phyloP scores from a whole-genome alignment of 2,888 invertebrate species.

The Tuberolachnus salignus region DNA sequence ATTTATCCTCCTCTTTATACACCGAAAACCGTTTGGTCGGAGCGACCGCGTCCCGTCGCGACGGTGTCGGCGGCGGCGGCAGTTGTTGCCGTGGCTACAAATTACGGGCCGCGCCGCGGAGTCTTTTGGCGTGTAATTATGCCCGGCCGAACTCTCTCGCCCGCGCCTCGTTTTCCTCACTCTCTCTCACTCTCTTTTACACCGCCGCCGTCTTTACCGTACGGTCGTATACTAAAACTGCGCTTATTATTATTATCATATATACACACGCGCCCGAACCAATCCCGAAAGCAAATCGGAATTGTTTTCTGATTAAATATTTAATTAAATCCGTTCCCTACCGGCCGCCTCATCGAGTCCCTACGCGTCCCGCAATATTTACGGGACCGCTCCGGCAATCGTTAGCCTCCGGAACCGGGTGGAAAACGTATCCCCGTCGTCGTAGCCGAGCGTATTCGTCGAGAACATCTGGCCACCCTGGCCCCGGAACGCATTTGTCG shows the following conservation, averaged over 20 bases:
- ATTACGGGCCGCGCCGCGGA: conserved; percentile 51
- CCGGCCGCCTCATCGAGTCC: not conserved
- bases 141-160: conserved; percentile 46
- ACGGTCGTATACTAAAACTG: too few species aligned
- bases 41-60: not conserved
- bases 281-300: conserved; percentile 57
- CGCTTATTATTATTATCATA: too few species aligned
- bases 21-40: too few species aligned
- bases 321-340: conserved; percentile 58
- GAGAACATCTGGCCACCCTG: too few species aligned
- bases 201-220: not conserved
- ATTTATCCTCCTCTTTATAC: too few species aligned
- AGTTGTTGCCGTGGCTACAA: conserved; percentile 56
- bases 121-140: conserved; percentile 54
- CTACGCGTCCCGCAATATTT: not conserved
- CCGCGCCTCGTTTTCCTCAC: conserved; percentile 4
- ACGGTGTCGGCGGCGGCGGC: conserved; percentile 34
- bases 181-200: not conserved
- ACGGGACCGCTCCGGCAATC: conserved; percentile 12
- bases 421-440: not conserved
- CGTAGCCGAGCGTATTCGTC: too few species aligned
- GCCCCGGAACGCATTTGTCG: too few species aligned
- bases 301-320: conserved; percentile 59
- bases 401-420: conserved; percentile 36
- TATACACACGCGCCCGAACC: conserved; percentile 3